Base-by-base conservation (phyloP, 2,888 invertebrate species). In the Callosobruchus maculatus region DNA sequence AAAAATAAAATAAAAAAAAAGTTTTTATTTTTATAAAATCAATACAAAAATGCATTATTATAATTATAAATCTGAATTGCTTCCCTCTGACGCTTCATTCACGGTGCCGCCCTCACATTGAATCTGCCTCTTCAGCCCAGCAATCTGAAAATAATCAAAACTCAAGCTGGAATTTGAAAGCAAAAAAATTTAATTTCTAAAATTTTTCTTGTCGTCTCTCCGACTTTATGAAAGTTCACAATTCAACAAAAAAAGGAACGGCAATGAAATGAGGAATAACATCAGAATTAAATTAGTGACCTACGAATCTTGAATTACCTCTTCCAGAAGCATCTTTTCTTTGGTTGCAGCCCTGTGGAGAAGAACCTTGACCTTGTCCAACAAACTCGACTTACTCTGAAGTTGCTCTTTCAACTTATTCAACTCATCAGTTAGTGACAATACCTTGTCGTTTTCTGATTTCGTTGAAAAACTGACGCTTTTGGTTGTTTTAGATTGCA, bases 351-450 rank as follows among this genome's bases (percentile, higher is more conserved):
- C 92, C 72, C 90, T 88, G 68, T 91, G 90, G 71, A 93, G 81
- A 71, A 93, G 84, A 18, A 90, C 88, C 84, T 93, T 93, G 0
- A 92, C 91, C 84, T 90, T 92, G 78, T 90, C 90, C 76, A 93
- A 81, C 22, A 93, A 85, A 76, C 90, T 89, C 0, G 89, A 88
- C 82, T 93, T 93, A 71, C 91, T 90, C 26, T 85, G 82, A 18
- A 93, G 83, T 80, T 92, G 91, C 21, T 88, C 88, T 80, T 88
- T 90, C 7, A 92, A 86, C 67, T 87, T 82, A 20, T 84, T 84
- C 0, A 90, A 81, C 80, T 92, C 90, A 5, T 87, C 87, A 3
- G 81, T 76, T 70, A 83, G 67, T 18, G 76, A 75, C 3, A 76
- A 75, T 22, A 78, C 68, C 69, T 78, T 80, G 70, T 81, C 80